A percentile compares a stretch with the other conserved stretches of the same genome.
Evolutionary conservation across 2,797 vertebrate genomes (phyloP).

Genomic region (Arrhamphus sclerolepis): DNA sequence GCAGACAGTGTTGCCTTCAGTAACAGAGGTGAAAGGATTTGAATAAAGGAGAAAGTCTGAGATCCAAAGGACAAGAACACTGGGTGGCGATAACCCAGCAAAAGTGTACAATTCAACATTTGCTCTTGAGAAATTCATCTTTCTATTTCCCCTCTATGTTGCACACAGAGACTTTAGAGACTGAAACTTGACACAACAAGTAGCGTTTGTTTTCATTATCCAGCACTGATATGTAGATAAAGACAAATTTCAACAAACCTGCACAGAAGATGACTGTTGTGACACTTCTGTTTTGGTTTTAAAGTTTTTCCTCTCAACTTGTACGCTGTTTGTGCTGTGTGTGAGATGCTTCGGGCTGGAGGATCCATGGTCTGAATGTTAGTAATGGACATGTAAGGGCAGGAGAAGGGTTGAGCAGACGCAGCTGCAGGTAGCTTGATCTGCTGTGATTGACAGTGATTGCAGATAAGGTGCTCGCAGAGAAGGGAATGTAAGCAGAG

Average conservation of each 20-base stretch:
- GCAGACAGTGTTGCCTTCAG: no score
- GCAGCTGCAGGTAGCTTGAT: conserved; percentile 76
- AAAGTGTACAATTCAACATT: no score
- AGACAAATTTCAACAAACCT: conserved; percentile 7
- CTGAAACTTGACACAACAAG: conserved; percentile 32
- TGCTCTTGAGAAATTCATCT: no score
- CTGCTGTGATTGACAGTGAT: conserved; percentile 81
- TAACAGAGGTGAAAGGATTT: no score
- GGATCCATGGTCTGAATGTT: conserved; percentile 8
- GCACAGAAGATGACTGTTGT: neutral
- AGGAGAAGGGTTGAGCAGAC: conserved; percentile 38
- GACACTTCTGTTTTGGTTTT: neutral
- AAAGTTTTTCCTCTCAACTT: neutral
- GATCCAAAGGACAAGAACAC: no score
- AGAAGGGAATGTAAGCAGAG: conserved; percentile 76
- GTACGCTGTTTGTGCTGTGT: neutral
- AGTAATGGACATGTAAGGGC: conserved; percentile 48
- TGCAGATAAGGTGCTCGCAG: conserved; percentile 76
- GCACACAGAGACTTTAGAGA: conserved; percentile 41
- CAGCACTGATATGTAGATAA: conserved; percentile 1
- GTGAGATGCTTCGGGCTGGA: conserved; percentile 5
- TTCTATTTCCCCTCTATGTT: neutral
- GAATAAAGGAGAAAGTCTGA: no score
- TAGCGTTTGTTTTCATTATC: conserved; percentile 6
- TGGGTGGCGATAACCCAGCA: no score